Conservation (phyloP, 92 coral and sea anemone genomes). For the Umimayanthus kanabou region DNA sequence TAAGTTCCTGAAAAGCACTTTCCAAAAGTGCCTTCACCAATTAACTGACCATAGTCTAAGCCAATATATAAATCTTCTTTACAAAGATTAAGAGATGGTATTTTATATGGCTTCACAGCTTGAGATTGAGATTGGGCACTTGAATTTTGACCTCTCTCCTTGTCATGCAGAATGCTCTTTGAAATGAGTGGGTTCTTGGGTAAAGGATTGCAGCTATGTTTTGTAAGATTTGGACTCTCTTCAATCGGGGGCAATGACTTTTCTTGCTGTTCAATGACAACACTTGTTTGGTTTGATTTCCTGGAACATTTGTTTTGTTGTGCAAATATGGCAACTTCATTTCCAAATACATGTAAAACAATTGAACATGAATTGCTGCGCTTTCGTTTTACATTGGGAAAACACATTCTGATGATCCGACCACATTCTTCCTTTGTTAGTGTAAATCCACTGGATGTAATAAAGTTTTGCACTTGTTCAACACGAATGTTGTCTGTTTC, state of each 20-base stretch:
- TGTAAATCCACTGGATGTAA: no score
- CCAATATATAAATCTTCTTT: constrained; percentile 42
- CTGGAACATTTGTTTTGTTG: background rate
- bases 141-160: no score
- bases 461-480: no score
- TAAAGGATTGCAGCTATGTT: no score
- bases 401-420: constrained; percentile 30
- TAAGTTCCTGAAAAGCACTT: constrained; percentile 56
- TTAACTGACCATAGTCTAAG: constrained; percentile 27
- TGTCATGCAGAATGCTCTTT: no score
- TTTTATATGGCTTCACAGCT: constrained; percentile 21
- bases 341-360: background rate
- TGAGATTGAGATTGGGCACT: no score
- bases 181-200: no score
- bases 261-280: no score
- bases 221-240: no score
- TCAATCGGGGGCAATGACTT: no score
- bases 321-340: background rate
- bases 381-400: constrained; percentile 37
- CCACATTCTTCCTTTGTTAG: constrained; percentile 44
- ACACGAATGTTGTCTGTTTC: no score
- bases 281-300: background rate
- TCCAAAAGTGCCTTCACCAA: constrained; percentile 71
- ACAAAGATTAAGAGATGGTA: constrained; percentile 52
- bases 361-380: constrained; percentile 38